Percentiles rank a stretch among this genome's conserved stretches.
Evolutionary conservation across 2,797 vertebrate genomes (phyloP).

Genomic region (Poeciliopsis turneri): DNA sequence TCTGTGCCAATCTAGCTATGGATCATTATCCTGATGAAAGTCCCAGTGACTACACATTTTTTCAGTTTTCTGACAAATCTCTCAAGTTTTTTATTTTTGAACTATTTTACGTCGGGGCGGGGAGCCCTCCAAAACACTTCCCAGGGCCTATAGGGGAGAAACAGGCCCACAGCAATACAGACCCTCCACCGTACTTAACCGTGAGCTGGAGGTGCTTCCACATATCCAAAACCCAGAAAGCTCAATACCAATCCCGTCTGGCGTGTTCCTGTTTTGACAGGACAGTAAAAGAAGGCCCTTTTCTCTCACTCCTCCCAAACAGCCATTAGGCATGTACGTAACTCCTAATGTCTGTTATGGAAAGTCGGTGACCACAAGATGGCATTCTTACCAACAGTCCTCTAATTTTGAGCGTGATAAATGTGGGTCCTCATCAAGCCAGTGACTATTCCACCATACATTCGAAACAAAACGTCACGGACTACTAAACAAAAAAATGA

Average conservation of each 20-base stretch:
- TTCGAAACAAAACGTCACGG: neutral
- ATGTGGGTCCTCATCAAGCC: neutral
- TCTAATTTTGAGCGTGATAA: neutral
- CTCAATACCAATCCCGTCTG: neutral
- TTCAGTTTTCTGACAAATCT: neutral
- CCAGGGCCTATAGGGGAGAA: neutral
- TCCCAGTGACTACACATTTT: neutral
- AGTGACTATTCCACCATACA: neutral
- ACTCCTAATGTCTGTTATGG: neutral
- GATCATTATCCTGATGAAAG: neutral
- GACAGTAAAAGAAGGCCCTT: neutral
- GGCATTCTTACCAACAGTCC: neutral
- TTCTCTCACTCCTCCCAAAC: neutral
- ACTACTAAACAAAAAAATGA: neutral
- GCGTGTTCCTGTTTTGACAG: neutral
- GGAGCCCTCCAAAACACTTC: neutral
- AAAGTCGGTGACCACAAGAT: conserved; percentile 4
- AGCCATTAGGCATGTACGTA: neutral
- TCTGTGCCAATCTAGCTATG: neutral
- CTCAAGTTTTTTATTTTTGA: neutral
- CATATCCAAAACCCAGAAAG: neutral
- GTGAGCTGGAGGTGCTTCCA: neutral
- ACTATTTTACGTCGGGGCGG: neutral
- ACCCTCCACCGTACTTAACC: neutral
- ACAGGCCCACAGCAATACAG: neutral